Evolutionary conservation across 1,140 invertebrate genomes (phyloP), one percentile per base, ranked within the genome.

Genomic region (Bombus waltoni): DNA sequence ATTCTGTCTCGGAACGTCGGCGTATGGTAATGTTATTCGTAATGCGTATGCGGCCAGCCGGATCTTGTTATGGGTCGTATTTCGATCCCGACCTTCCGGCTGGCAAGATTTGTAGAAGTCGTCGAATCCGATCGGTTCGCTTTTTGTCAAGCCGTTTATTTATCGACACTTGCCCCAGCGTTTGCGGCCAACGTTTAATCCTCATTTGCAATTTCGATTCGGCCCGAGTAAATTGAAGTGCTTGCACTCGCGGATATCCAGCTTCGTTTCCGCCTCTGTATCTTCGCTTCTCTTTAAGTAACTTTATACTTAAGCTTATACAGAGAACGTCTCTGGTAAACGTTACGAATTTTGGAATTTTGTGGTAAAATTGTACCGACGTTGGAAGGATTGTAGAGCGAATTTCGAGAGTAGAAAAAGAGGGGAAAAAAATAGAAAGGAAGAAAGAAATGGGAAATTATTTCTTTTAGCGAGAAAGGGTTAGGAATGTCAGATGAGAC

Each of bases 11-110:
- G 25, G 28, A 18, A 9, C 57, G 8, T n/a, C 22, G 25, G 38
- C 42, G 81, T 66, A 82, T 66, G 81, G 81, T 82, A 75, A 82
- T 82, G 80, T 82, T 73, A 82, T 47, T 82, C 81, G 81, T 82
- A 66, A 82, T 66, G 57, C 80, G 68, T 44, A 32, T 28, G 57
- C 81, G 72, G 81, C 65, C 81, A 65, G 42, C 42, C 42, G 81
- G 73, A 53, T 82, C 72, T 38, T 75, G 81, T 82, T 75, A 66
- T 82, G 59, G 81, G 1, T 66, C 25, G 65, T 42, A 47, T 65
- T 82, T 75, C 59, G 72, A 70, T 35, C 9, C 15, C 72, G 8
- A 4, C 1, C 8, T 47, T 75, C 25, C 38, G 40, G 22, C 1
- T 13, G 40, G 53, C 53, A 75, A 82, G 81, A 82, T 82, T 82